phyloP scores from a whole-genome alignment of 2,888 invertebrate species.

The Electrophaes corylata region DNA sequence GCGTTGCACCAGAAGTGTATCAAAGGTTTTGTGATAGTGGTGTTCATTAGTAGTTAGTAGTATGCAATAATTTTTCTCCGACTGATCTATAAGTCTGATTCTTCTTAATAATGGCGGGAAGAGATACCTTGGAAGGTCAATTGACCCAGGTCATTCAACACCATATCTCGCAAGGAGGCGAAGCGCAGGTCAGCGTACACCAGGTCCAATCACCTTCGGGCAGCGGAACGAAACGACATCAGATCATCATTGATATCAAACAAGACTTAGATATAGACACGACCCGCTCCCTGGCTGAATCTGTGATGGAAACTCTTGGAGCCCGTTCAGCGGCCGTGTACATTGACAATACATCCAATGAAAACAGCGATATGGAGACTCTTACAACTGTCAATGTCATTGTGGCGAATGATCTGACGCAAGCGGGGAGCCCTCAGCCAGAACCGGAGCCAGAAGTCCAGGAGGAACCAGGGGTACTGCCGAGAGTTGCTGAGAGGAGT shows the following conservation, averaged over 20 bases:
- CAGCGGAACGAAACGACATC: slow-evolving; percentile 73
- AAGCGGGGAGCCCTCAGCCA: slow-evolving; percentile 59
- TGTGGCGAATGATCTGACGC: slow-evolving; percentile 71
- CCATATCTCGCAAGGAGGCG: slow-evolving; percentile 71
- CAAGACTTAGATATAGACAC: slow-evolving; percentile 81
- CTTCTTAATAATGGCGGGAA: slow-evolving; percentile 64
- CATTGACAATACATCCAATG: slow-evolving; percentile 70
- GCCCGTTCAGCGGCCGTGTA: slow-evolving; percentile 78
- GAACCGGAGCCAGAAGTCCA: slow-evolving; percentile 54
- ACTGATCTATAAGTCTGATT: slow-evolving; percentile 48
- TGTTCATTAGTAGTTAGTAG: slow-evolving; percentile 73
- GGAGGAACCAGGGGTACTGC: slow-evolving; percentile 59
- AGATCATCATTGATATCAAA: slow-evolving; percentile 81
- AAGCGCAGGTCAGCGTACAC: slow-evolving; percentile 78
- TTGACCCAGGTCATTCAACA: slow-evolving; percentile 77
- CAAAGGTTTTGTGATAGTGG: slow-evolving; percentile 71
- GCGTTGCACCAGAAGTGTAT: slow-evolving; percentile 55
- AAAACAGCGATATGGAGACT: slow-evolving; percentile 71
- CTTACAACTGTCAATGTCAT: slow-evolving; percentile 79
- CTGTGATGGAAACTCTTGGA: slow-evolving; percentile 79
- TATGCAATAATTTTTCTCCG: slow-evolving; percentile 49
- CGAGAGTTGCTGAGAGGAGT: slow-evolving; percentile 71
- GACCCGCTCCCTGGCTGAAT: slow-evolving; percentile 77
- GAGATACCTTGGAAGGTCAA: slow-evolving; percentile 68
- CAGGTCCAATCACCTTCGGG: slow-evolving; percentile 72